Conservation (phyloP, 2,888 invertebrate species). For the Caenorhabditis sp. region DNA sequence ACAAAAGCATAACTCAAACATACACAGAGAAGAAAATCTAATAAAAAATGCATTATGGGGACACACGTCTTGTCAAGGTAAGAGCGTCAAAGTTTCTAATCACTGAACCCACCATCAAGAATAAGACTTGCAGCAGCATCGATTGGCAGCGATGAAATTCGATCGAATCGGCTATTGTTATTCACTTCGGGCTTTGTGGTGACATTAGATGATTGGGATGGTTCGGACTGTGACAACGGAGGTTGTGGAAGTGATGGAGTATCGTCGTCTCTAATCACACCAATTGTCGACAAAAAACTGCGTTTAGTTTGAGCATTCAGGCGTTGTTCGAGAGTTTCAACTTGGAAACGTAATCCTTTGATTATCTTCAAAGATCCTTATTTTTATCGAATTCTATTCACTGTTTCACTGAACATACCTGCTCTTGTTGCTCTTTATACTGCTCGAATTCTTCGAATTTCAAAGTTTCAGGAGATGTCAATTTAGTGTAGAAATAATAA, state of each 20-base stretch:
- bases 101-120: conserved; percentile 42
- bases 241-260: background rate
- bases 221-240: background rate
- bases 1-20: background rate
- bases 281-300: conserved; percentile 28
- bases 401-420: conserved; percentile 2
- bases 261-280: conserved; percentile 7
- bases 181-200: background rate
- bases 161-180: conserved; percentile 23
- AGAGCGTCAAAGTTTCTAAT: conserved; percentile 3
- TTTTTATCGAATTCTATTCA: too few species aligned
- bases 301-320: conserved; percentile 28
- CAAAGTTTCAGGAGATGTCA: conserved; percentile 50
- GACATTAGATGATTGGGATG: background rate
- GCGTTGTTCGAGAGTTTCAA: conserved; percentile 36
- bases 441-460: conserved; percentile 48
- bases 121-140: conserved; percentile 49
- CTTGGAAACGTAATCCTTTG: conserved; percentile 32
- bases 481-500: conserved; percentile 61
- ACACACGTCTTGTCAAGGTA: background rate
- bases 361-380: conserved; percentile 10
- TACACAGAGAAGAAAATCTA: background rate
- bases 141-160: conserved; percentile 54
- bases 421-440: conserved; percentile 40
- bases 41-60: background rate